Evolutionary conservation across 1,140 invertebrate species (phyloP).

Genomic region (Papilio machaon): DNA sequence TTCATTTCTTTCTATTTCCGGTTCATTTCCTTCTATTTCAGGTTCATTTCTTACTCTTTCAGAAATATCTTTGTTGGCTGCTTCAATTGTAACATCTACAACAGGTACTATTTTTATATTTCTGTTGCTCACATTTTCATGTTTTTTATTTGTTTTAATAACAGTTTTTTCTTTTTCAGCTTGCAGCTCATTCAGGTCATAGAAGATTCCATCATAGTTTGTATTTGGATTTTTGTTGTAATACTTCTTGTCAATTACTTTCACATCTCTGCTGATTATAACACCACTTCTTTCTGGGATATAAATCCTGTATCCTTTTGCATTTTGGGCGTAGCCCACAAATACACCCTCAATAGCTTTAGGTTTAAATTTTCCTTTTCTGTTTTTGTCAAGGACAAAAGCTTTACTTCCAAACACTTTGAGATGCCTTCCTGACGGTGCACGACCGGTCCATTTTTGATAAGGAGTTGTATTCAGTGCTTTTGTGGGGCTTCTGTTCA

Average conservation of each 20-base stretch:
- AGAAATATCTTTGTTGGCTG: too few relatives aligned
- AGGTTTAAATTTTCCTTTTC: too few relatives aligned
- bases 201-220: background rate
- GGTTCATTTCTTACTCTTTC: too few relatives aligned
- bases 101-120: background rate
- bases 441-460: background rate
- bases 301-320: background rate
- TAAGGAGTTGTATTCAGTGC: background rate
- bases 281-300: background rate
- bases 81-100: too few relatives aligned
- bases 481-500: background rate
- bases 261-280: background rate
- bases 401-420: background rate
- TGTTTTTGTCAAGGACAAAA: background rate
- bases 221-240: too few relatives aligned
- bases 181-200: background rate
- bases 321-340: too few relatives aligned
- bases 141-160: background rate
- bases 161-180: conserved; percentile 5
- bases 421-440: background rate
- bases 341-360: too few relatives aligned
- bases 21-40: too few relatives aligned
- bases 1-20: too few relatives aligned
- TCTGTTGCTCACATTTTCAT: background rate
- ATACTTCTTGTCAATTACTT: background rate